These are phyloP conservation scores for Hirudinaria manillensis DNA, from an alignment of 2,888 invertebrate genomes.

Conservation along the genomic window DNA sequence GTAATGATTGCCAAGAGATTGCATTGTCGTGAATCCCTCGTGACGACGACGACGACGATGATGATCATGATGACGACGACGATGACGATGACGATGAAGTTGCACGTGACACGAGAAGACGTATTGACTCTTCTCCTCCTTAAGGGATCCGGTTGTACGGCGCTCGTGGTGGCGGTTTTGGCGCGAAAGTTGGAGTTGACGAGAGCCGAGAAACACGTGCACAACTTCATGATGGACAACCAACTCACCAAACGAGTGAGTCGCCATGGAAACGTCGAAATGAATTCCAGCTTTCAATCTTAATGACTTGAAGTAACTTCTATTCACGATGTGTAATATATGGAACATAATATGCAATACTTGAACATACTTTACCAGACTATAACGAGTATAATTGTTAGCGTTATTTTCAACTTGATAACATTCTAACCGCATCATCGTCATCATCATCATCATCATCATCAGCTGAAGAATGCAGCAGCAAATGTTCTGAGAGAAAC, in stretches of 20 bases:
- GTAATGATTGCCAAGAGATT: constrained; percentile 59
- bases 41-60: constrained; percentile 14
- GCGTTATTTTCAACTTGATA: too few relatives aligned
- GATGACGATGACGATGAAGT: background rate
- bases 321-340: too few relatives aligned
- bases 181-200: constrained; percentile 51
- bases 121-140: background rate
- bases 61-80: constrained; percentile 11
- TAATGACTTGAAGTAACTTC: too few relatives aligned
- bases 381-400: too few relatives aligned
- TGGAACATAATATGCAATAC: too few relatives aligned
- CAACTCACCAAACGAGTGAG: constrained; percentile 47
- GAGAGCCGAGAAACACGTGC: constrained; percentile 52
- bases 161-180: constrained; percentile 52
- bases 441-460: too few relatives aligned
- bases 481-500: constrained; percentile 98
- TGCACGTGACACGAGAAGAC: too few relatives aligned
- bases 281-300: too few relatives aligned
- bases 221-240: constrained; percentile 52
- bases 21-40: background rate
- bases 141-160: constrained; percentile 49
- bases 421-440: too few relatives aligned
- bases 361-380: too few relatives aligned
- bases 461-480: constrained; percentile 95
- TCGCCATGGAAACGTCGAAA: too few relatives aligned